A percentile compares a stretch with the other conserved stretches of the same genome.
Conservation (phyloP, 2,888 invertebrate species). For the Clepsis dumicolana region DNA sequence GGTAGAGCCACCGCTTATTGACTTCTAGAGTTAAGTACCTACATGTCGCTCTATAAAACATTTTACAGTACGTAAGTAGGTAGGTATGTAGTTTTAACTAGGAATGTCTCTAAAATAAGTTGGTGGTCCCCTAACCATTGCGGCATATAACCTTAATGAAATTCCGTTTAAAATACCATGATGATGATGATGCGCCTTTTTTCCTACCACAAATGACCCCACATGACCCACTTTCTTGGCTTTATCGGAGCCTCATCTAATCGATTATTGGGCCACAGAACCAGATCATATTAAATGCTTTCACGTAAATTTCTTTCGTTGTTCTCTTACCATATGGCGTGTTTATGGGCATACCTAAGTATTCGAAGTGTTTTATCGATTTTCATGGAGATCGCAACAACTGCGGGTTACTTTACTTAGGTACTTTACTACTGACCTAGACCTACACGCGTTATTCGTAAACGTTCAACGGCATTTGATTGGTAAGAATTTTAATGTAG, state of each 20-base stretch:
- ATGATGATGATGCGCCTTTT: not conserved
- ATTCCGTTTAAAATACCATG: not conserved
- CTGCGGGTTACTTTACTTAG: conserved; percentile 3
- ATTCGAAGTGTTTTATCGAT: conserved; percentile 19
- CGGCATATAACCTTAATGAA: not conserved
- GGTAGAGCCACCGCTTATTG: too few relatives aligned
- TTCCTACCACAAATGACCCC: conserved; percentile 4
- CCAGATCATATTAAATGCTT: conserved; percentile 36
- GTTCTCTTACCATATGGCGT: conserved; percentile 21
- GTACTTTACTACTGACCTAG: conserved; percentile 40
- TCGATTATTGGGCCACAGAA: conserved; percentile 34
- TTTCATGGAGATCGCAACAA: conserved; percentile 24
- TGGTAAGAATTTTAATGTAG: not conserved
- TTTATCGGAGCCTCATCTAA: conserved; percentile 29
- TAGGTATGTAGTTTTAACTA: not conserved
- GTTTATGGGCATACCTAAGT: conserved; percentile 16
- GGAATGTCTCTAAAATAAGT: not conserved
- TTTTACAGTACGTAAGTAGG: too few relatives aligned
- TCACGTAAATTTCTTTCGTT: conserved; percentile 35
- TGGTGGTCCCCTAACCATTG: not conserved
- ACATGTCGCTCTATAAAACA: too few relatives aligned
- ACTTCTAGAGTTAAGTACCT: too few relatives aligned
- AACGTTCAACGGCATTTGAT: conserved; percentile 12
- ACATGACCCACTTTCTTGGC: conserved; percentile 23
- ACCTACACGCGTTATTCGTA: conserved; percentile 25